Percentiles rank a stretch among this genome's conserved stretches.
Evolutionary conservation across 2,888 invertebrate genomes (phyloP).

Genomic region (Augiades crinisus): DNA sequence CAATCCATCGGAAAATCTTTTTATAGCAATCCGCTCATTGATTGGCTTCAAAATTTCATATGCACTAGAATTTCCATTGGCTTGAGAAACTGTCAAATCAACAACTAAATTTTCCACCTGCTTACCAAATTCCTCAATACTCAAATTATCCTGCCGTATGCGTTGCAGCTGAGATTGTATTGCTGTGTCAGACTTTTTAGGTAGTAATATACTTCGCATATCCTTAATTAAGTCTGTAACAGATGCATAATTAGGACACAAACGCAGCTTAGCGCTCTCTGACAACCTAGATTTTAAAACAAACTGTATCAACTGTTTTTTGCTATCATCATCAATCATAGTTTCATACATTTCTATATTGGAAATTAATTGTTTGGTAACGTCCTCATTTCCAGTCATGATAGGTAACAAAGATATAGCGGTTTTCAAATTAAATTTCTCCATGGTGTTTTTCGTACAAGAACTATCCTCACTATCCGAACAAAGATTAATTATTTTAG

Average conservation of each 20-base stretch:
- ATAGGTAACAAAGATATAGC: conserved; percentile 24
- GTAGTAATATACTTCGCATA: conserved; percentile 8
- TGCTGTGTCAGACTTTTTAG: conserved; percentile 20
- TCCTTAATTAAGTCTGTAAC: background rate
- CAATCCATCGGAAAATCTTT: too few relatives aligned
- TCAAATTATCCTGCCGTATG: too few relatives aligned
- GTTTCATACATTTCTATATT: background rate
- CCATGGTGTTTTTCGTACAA: too few relatives aligned
- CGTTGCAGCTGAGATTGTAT: conserved; percentile 13
- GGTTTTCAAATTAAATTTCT: conserved; percentile 28
- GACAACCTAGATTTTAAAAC: conserved; percentile 26
- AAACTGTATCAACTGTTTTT: background rate
- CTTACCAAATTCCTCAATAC: too few relatives aligned
- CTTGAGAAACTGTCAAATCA: too few relatives aligned
- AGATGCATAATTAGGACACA: background rate
- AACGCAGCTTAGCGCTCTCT: conserved; percentile 23
- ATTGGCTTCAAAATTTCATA: too few relatives aligned
- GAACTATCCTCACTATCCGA: too few relatives aligned
- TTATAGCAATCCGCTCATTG: too few relatives aligned
- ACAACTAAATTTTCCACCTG: too few relatives aligned
- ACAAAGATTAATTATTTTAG: too few relatives aligned
- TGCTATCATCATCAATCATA: background rate
- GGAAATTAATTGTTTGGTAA: conserved; percentile 28
- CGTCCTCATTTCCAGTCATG: conserved; percentile 25
- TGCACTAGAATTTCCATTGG: too few relatives aligned